Evolutionary conservation across 2,113 vertebrate genomes (phyloP), one percentile per base, ranked within the genome.

Genomic region (Paraplagusia blochii): DNA sequence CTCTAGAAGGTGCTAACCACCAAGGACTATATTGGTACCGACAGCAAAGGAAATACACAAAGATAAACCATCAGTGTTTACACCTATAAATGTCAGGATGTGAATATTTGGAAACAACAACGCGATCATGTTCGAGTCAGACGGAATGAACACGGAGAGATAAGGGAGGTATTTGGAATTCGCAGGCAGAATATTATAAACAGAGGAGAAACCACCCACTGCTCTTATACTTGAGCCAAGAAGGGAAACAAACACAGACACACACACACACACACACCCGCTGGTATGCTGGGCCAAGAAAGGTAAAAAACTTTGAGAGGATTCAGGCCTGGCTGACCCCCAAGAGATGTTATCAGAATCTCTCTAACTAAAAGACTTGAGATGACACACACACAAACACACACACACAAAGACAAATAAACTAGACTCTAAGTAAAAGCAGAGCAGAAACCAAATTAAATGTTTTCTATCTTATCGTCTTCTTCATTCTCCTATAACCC

Each of bases 1-100:
- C 79, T 85, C 79, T 55, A 57, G 45, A 70, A 79, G 77, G 74
- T 87, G 81, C 84, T 77, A 81, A 81, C 72, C 79, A 83, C 85
- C 83, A 80, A 83, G 76, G 72, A 78, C 63, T 76, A 77, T 76
- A 85, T 80, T 62, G 72, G 79, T 73, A 72, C 15, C 54, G 70
- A 44, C 39, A 16, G 49, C n/a, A 11, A 3, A 22, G 34, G 15
- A 34, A n/a, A 38, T 38, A 11, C 13, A 40, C 1, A 17, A 45
- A 14, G 10, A 40, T 16, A 1, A 52, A 71, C 47, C 19, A 62
- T 35, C 11, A 12, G 0, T 19, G 39, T 22, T n/a, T 5, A 5
- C 22, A 29, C 22, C 22, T 8, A 34, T 3, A 34, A 17, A 63
- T 15, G 5, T 7, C 15, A 36, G 49, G n/a, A 63, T 11, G 17